Base-by-base conservation (phyloP, 1,140 invertebrate genomes). In the Aphaenogaster rudis region DNA sequence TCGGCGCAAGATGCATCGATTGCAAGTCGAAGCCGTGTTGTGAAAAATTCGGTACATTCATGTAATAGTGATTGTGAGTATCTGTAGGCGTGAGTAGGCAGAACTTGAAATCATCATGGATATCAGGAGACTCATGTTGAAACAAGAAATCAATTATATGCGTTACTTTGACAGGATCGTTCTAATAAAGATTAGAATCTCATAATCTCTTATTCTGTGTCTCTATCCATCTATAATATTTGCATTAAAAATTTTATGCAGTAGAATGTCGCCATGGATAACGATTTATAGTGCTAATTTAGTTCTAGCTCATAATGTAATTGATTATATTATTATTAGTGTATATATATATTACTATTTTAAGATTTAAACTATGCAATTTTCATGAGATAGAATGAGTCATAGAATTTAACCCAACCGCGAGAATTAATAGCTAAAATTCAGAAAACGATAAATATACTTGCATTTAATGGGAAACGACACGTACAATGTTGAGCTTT, bases 61-160 rank as follows among this genome's bases (percentile, higher is more conserved):
- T 79, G 76, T 79, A 79, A 79, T 52, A 54, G 52, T 39, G 13
- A 79, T 52, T 42, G 52, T 39, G 13, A 52, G 33, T 66, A 61
- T 21, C 52, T 13, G 57, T 63, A 50, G 42, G 21, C 61, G 59
- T 64, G 76, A 64, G 42, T 64, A 50, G 33, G 28, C 59, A 63
- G 33, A 79, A n/a, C 5, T 48, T 64, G 42, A 79, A 64, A 64
- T 79, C 48, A 59, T 28, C 6, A 28, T n/a, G 6, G 17, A 63
- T 15, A 36, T 42, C 45, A 36, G 28, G 33, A 21, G 28, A 77
- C n/a, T 59, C 11, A 11, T 28, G 21, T 61, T 52, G 76, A 78
- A 78, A 79, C 15, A 13, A 67, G 45, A 48, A 36, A 39, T 64
- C 59, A 80, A 64, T 64, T 78, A 36, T 50, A 50, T 17, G 28